Evolutionary conservation across 2,797 vertebrate species (phyloP).

Genomic region (Eulemur rubriventer): DNA sequence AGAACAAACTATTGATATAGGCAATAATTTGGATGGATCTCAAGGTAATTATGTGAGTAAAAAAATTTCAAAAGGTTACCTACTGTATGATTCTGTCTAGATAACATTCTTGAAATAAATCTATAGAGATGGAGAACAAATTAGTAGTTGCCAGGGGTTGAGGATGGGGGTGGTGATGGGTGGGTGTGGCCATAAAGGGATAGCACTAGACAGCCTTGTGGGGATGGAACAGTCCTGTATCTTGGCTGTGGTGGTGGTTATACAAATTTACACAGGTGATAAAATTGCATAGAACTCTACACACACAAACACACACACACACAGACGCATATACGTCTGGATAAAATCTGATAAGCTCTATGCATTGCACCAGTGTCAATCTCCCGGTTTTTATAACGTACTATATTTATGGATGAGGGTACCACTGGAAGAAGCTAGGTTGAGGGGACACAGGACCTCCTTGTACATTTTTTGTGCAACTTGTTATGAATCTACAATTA

Average conservation of each 20-base stretch:
- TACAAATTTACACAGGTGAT: background rate
- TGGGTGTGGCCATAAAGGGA: background rate
- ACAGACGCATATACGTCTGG: background rate
- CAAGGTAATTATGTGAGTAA: background rate
- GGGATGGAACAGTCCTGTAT: background rate
- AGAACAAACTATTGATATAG: background rate
- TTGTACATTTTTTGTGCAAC: background rate
- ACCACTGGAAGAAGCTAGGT: background rate
- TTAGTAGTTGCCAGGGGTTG: background rate
- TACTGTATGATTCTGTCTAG: background rate
- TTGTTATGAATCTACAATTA: slow-evolving; percentile 26
- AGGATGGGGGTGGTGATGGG: background rate
- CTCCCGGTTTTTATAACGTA: background rate
- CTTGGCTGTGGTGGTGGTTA: background rate
- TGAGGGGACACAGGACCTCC: background rate
- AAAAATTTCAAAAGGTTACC: background rate
- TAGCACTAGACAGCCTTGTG: background rate
- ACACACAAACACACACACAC: background rate
- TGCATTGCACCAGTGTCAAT: background rate
- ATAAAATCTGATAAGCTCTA: background rate
- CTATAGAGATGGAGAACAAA: background rate
- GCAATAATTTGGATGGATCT: background rate
- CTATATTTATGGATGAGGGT: background rate
- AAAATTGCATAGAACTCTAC: background rate
- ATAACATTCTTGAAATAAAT: background rate